Evolutionary conservation across 2,888 invertebrate genomes (phyloP), one percentile per base, ranked within the genome.

Genomic region (Dasysyrphus albostriatus): DNA sequence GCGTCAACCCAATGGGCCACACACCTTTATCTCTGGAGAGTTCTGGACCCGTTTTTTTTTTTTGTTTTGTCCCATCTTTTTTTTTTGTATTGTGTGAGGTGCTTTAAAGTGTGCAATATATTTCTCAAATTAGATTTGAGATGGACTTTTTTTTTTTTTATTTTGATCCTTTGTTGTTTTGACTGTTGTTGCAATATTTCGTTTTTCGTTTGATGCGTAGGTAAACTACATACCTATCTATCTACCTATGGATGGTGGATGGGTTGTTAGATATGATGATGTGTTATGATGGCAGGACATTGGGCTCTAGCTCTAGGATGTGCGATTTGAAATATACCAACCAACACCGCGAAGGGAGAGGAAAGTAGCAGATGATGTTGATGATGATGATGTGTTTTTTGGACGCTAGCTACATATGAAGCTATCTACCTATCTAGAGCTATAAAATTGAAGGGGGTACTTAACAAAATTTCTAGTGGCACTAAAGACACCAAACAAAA

Each of bases 1-100:
- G 89, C 89, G 89, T 89, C 88, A 88, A 89, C 89, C 87, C 88
- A 88, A 82, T 85, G 87, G 85, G 89, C 88, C 88, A 88, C 88
- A 89, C 88, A 89, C 88, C 88, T 89, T 87, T 59, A 78, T 87
- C 83, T 72, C 49, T 63, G 39, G 37, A 29, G 42, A 29, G 34
- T 59, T 67, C 29, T 51, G 54, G 32, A 54, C 72, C 65, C 47
- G 47, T 44, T 76, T 34, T 67, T 65, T 44, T 76, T 34, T 67
- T 65, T 65, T 24, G 24, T 24, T 65, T 5, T 54, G 54, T 29
- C 29, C 54, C 29, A 54, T 54, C 54, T 54, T 54, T 54, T 54
- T 32, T 54, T 58, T 24, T 19, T 39, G 6, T 19, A 39, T 24
- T 72, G 39, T 72, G 24, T 72, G 72, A 44, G 56, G 72, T 54